phyloP scores from a whole-genome alignment of 1,140 invertebrate genomes.

The Wiebesia pumilae region DNA sequence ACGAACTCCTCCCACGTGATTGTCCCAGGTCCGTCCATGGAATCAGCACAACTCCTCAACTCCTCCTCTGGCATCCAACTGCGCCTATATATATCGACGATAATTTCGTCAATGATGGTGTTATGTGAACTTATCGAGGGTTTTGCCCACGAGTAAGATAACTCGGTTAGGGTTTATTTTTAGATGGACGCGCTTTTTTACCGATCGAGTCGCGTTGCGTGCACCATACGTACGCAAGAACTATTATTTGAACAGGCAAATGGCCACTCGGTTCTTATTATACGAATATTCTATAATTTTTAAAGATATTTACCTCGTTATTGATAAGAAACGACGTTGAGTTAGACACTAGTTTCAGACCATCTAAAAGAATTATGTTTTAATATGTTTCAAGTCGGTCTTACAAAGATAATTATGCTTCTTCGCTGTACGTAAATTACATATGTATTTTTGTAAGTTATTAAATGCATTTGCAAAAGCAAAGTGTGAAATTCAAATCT shows the following conservation, averaged over 20 bases:
- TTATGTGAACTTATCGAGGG: not conserved
- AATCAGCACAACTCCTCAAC: not conserved
- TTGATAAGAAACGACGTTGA: not conserved
- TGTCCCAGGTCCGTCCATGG: conserved; percentile 71
- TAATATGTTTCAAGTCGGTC: not conserved
- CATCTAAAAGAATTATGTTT: not conserved
- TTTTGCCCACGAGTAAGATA: not conserved
- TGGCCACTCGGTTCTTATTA: not conserved
- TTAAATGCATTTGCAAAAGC: not conserved
- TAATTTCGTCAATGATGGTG: not conserved
- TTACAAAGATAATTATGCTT: not conserved
- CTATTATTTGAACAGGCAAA: not conserved
- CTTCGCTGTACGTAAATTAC: no score
- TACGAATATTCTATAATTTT: not conserved
- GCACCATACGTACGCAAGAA: not conserved
- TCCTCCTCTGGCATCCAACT: no score
- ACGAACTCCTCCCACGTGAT: conserved; percentile 72
- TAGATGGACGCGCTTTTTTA: not conserved
- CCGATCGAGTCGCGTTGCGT: not conserved
- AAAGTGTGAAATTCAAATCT: not conserved
- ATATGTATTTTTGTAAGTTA: no score
- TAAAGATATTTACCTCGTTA: not conserved
- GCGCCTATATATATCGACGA: not conserved
- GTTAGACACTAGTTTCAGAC: not conserved
- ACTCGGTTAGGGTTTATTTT: not conserved